phyloP scores from a whole-genome alignment of 1,140 invertebrate genomes.

The Anoplolepis gracilipes region DNA sequence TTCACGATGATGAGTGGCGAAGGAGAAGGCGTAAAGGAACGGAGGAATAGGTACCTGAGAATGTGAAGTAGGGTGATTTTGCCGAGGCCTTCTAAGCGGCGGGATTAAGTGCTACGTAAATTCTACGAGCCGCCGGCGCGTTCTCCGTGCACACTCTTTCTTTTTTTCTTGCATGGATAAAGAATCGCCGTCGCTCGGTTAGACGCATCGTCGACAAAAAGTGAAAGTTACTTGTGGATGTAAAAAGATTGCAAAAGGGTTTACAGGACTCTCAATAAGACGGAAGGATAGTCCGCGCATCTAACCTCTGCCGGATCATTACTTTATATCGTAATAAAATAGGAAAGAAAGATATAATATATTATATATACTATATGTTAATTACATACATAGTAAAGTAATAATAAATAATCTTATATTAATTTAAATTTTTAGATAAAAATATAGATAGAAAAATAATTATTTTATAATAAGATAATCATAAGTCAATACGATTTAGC shows the following conservation, averaged over 20 bases:
- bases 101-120: slow-evolving; percentile 85
- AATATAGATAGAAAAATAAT: not conserved
- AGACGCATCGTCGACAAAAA: slow-evolving; percentile 71
- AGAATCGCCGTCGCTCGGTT: slow-evolving; percentile 80
- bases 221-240: slow-evolving; percentile 64
- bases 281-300: not conserved
- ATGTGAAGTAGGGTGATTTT: slow-evolving; percentile 81
- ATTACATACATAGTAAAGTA: not conserved
- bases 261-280: slow-evolving; percentile 37
- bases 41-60: slow-evolving; percentile 80
- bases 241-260: slow-evolving; percentile 35
- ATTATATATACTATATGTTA: not conserved
- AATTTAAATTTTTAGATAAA: not conserved
- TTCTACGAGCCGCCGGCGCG: slow-evolving; percentile 73
- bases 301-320: slow-evolving; percentile 13
- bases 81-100: slow-evolving; percentile 81
- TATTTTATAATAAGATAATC: not conserved
- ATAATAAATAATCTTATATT: not conserved
- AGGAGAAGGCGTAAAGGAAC: slow-evolving; percentile 75
- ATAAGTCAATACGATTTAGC: not conserved
- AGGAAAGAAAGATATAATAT: not conserved
- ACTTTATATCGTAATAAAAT: slow-evolving; percentile 1
- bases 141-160: slow-evolving; percentile 53
- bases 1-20: slow-evolving; percentile 75
- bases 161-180: slow-evolving; percentile 75